Percentiles rank a stretch among this genome's conserved stretches.
Evolutionary conservation across 2,797 vertebrate species (phyloP).

Genomic region (Aphelocoma californica): DNA sequence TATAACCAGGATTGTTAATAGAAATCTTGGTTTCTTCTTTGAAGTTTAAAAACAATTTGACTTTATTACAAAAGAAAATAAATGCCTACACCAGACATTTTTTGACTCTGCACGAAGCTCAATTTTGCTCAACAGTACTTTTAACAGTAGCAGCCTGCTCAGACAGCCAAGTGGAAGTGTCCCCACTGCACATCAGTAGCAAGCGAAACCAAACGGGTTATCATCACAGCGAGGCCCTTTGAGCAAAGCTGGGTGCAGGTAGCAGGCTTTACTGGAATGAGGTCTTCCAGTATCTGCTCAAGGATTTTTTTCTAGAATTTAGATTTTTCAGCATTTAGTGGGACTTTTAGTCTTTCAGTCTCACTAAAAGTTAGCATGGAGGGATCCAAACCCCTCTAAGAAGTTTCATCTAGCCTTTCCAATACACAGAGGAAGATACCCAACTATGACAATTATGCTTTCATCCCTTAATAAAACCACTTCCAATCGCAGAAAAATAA

Average conservation of each 20-base stretch:
- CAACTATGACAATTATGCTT: neutral
- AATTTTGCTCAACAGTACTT: neutral
- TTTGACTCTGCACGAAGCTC: neutral
- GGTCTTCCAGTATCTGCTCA: neutral
- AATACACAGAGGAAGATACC: neutral
- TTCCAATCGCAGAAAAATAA: neutral
- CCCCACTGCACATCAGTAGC: constrained; percentile 62
- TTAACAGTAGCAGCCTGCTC: constrained; percentile 34
- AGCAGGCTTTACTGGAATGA: neutral
- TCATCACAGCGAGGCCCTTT: constrained; percentile 62
- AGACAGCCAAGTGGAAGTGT: constrained; percentile 73
- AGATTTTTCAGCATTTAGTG: neutral
- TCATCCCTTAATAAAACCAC: neutral
- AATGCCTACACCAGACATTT: neutral
- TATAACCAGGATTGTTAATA: neutral
- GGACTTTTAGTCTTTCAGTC: neutral
- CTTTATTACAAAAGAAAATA: neutral
- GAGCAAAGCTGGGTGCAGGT: neutral
- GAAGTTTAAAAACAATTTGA: neutral
- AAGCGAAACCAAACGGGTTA: constrained; percentile 66
- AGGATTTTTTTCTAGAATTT: neutral
- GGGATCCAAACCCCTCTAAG: neutral
- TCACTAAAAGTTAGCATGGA: neutral
- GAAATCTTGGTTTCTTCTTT: neutral
- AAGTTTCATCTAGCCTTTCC: neutral